Evolutionary conservation across 2,888 invertebrate genomes (phyloP), one percentile per base, ranked within the genome.

Genomic region (Cosmopolites sordidus): DNA sequence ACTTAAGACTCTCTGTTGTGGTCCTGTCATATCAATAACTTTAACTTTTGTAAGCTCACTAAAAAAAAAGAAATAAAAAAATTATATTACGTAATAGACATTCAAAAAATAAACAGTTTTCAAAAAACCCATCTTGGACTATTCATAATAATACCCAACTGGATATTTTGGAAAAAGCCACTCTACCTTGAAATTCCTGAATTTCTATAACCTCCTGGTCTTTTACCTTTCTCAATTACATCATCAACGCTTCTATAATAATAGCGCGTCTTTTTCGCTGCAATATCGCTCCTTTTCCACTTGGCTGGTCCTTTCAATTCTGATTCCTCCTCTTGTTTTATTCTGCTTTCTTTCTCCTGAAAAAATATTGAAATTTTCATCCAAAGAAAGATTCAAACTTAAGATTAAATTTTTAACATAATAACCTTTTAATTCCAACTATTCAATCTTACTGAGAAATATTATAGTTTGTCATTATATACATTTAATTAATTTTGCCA

Each of bases 11-110:
- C 94, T 82, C 70, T 91, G 89, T 73, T 98, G 93, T 0, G 90
- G 92, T 0, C 98, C 98, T 5, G 98, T 98, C 94, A 99, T 93
- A 74, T 99, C 99, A 59, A 99, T 98, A 9, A 99, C 97, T 63
- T 97, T 97, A 38, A 95, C 94, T 73, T 91, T 91, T 27, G 86
- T 83, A 44, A 92, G 74, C 64, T 88, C 86, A 66, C 78, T 81
- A 58, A 51, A 68, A 66, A 27, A 52, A 37, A 48, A 29, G 22
- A 47, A 42, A 33, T 11, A 22, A 22, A 8, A 22, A 22, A 22
- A 3, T 8, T 8, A 8, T 22, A 22, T 22, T 22, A 22, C 22
- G 8, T 22, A 22, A n/a, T 37, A 5, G 14, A 37, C 3, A 37
- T n/a, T 37, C 11, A 8, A 37, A 37, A 3, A 37, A 37, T 14